Evolutionary conservation across 35 echinoderm and acorn worm genomes (phyloP).

Genomic region (Acanthaster planci): DNA sequence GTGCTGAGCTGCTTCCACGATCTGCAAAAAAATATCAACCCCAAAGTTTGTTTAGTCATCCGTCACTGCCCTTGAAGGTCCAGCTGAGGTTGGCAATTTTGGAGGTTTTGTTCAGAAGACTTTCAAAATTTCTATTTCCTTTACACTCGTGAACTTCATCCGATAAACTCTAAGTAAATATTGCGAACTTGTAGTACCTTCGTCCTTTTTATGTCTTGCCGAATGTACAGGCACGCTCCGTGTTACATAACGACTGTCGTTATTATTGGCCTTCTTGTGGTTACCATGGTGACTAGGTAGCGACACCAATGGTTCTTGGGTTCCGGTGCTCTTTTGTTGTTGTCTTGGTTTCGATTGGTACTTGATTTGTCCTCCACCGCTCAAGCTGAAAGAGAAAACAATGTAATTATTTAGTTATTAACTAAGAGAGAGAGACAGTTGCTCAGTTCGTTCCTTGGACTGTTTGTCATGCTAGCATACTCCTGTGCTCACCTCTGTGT

Average conservation of each 20-base stretch:
- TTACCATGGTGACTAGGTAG: not conserved
- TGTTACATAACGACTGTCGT: not conserved
- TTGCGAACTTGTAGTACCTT: not conserved
- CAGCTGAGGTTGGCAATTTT: not conserved
- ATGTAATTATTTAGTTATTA: not conserved
- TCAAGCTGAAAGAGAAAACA: slow-evolving; percentile 17
- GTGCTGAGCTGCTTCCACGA: slow-evolving; percentile 59
- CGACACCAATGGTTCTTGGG: not conserved
- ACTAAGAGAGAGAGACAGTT: too few relatives aligned
- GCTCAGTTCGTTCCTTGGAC: too few relatives aligned
- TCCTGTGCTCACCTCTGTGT: too few relatives aligned
- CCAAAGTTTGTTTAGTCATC: not conserved
- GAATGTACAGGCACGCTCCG: slow-evolving; percentile 4
- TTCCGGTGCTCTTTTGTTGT: not conserved
- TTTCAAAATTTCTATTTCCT: not conserved
- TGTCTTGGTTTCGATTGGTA: slow-evolving; percentile 17
- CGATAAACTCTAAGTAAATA: not conserved
- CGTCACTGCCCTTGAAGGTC: not conserved
- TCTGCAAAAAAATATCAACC: not conserved
- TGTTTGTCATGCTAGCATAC: too few relatives aligned
- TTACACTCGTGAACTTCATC: too few relatives aligned
- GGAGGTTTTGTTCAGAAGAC: not conserved
- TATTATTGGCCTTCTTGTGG: not conserved
- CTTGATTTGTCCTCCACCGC: slow-evolving; percentile 47
- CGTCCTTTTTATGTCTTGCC: not conserved